phyloP scores from a whole-genome alignment of 1,140 invertebrate genomes.

The Dendrolimus punctatus region DNA sequence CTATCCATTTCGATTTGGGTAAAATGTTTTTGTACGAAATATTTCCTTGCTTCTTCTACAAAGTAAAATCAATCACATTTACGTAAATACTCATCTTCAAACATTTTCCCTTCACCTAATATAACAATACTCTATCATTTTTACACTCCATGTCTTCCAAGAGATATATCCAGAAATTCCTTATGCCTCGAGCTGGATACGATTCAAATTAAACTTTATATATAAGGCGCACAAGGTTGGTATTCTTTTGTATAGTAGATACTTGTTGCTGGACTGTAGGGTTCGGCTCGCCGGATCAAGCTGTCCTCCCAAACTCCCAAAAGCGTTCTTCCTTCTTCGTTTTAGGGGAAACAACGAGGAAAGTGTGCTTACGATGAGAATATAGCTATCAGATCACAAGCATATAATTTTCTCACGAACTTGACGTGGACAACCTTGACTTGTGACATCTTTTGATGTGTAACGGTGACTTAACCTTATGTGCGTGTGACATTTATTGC shows the following conservation, averaged over 20 bases:
- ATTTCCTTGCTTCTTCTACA: slow-evolving; percentile 17
- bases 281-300: slow-evolving; percentile 40
- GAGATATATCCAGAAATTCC: slow-evolving; percentile 28
- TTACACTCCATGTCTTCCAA: slow-evolving; percentile 28
- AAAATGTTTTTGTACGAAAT: slow-evolving; percentile 17
- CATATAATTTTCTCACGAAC: slow-evolving; percentile 42
- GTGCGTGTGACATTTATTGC: too few species aligned
- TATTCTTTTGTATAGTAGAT: slow-evolving; percentile 19
- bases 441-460: slow-evolving; percentile 23
- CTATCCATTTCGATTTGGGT: too few species aligned
- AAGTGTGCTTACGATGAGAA: slow-evolving; percentile 43
- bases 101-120: slow-evolving; percentile 1
- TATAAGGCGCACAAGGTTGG: slow-evolving; percentile 21
- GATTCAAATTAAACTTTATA: slow-evolving; percentile 18
- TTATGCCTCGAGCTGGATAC: slow-evolving; percentile 12
- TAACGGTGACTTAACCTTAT: not conserved
- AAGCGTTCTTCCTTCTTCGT: slow-evolving; percentile 38
- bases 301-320: slow-evolving; percentile 40
- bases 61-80: not conserved
- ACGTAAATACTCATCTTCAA: not conserved
- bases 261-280: slow-evolving; percentile 49
- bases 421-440: slow-evolving; percentile 32
- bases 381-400: slow-evolving; percentile 37
- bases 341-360: slow-evolving; percentile 32
- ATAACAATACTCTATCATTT: slow-evolving; percentile 27